These are phyloP conservation scores for Leptarthrus brevirostris DNA, from an alignment of 2,888 invertebrate genomes.

Conservation along the genomic window DNA sequence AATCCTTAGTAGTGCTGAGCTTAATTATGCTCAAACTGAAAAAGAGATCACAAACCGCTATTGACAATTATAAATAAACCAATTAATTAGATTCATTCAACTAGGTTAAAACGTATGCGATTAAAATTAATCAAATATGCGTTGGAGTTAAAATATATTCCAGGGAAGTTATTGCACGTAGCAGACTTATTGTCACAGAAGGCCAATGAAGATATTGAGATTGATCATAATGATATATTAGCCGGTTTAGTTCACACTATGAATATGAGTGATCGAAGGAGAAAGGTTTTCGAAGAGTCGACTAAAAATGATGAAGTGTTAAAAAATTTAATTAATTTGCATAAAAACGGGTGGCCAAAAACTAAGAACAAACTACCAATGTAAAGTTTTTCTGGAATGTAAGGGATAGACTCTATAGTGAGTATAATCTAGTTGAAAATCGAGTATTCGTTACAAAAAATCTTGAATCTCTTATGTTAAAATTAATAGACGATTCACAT, in stretches of 20 bases:
- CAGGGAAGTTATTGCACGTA: conserved; percentile 38
- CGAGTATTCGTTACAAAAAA: not conserved
- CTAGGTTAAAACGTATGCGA: conserved; percentile 48
- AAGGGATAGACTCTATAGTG: not conserved
- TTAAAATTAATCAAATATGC: conserved; percentile 44
- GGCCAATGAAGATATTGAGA: not conserved
- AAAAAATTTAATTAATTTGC: not conserved
- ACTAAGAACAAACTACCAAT: not conserved
- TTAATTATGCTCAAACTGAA: not conserved
- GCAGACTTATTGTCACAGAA: conserved; percentile 47
- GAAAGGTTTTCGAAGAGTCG: not conserved
- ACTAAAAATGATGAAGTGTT: not conserved
- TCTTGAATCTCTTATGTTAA: not conserved
- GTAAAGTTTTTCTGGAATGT: not conserved
- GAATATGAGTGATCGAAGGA: conserved; percentile 36
- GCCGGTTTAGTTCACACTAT: conserved; percentile 22
- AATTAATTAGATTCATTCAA: conserved; percentile 32
- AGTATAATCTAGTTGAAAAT: not conserved
- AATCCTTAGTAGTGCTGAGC: conserved; percentile 24
- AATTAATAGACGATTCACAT: not conserved
- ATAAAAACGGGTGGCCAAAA: not conserved
- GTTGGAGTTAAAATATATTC: conserved; percentile 34
- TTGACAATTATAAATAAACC: not conserved
- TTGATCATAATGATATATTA: not conserved
- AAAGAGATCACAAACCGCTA: not conserved